Base-by-base conservation (phyloP, 2,888 invertebrate species). In the Hirtodrosophila alboralis region DNA sequence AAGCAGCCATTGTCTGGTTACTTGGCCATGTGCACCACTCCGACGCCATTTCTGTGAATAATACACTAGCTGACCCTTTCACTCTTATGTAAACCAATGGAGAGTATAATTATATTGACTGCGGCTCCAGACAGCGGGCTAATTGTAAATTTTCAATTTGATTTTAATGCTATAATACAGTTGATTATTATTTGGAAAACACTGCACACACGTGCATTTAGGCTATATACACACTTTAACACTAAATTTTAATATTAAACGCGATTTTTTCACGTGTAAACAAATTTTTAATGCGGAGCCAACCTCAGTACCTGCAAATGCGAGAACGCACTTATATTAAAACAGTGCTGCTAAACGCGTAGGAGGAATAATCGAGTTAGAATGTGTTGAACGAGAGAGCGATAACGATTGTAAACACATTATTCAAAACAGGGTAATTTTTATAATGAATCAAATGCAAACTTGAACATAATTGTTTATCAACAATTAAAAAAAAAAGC, bases 311-410 rank as follows among this genome's bases (percentile, higher is more conserved):
- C 86, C 87, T 86, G 86, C 85, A 85, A 90, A 89, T 90, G 88
- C 89, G 90, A 88, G 85, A 89, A 89, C 88, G 89, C 89, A 89
- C 89, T 88, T 87, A 80, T 85, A 85, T 84, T 83, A 45, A 65
- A 66, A 58, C 73, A 73, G 69, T 71, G 77, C 26, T 78, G 78
- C 12, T 41, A 53, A 73, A 33, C 53, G 40, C n/a, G 2, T 8
- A 58, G 12, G 9, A 8, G 26, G 21, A 49, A 41, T 21, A 54
- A 69, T 72, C 69, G 69, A 60, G 34, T n/a, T 45, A 23, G 2
- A 27, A 13, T 33, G 9, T n/a, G 28, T 58, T 36, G 5, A 44
- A 28, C 30, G 30, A 26, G 5, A 44, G n/a, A 5, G 14, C 41
- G 45, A 34, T 49, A 31, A 14, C 13, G 14, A 27, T 38, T 23